A percentile compares a stretch with the other conserved stretches of the same genome.
phyloP scores from a whole-genome alignment of 2,797 vertebrate species.

The Danio jaintianensis region DNA sequence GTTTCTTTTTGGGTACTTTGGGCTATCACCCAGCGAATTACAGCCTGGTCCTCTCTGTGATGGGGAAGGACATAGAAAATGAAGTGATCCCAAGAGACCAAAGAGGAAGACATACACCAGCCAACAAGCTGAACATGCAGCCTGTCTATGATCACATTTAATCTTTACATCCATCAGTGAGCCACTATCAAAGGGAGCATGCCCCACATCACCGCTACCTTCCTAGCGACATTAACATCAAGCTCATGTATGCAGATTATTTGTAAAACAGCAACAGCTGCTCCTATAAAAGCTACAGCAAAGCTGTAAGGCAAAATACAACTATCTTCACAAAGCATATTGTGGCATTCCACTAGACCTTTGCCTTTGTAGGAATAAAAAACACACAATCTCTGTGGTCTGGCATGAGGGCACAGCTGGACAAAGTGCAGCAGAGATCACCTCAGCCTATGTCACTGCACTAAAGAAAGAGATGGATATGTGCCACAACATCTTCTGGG shows the following conservation, averaged over 20 bases:
- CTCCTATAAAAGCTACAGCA: background rate
- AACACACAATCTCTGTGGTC: background rate
- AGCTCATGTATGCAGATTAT: background rate
- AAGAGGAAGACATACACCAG: background rate
- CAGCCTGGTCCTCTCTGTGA: background rate
- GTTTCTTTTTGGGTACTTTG: background rate
- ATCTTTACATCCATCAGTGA: background rate
- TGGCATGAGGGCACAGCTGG: background rate
- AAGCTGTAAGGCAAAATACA: background rate
- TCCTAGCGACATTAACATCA: background rate
- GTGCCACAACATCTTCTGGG: background rate
- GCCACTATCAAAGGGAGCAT: background rate
- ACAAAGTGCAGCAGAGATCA: background rate
- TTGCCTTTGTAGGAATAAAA: background rate
- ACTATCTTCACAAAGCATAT: background rate
- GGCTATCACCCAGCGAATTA: background rate
- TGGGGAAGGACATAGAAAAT: background rate
- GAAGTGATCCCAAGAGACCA: background rate
- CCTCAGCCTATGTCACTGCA: background rate
- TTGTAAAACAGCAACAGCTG: constrained; percentile 2
- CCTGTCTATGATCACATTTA: background rate
- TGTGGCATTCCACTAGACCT: background rate
- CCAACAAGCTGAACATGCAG: background rate
- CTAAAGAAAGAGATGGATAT: background rate
- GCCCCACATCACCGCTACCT: background rate